These are phyloP conservation scores for Sebastes kiyomatsui DNA, from an alignment of 2,797 vertebrate genomes.

Conservation along the genomic window DNA sequence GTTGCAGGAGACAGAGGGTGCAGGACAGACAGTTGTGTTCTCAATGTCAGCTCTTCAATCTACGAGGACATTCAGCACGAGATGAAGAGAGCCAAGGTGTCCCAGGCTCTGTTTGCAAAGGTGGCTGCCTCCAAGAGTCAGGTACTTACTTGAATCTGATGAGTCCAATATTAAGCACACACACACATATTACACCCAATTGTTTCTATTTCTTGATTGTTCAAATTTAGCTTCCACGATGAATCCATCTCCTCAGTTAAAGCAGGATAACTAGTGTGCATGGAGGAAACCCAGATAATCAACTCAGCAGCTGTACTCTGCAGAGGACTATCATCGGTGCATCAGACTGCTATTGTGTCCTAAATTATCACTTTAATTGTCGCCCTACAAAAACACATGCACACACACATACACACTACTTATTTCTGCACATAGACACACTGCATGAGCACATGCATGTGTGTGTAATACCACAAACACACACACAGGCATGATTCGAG, in stretches of 20 bases:
- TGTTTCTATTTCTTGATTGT: conserved; percentile 23
- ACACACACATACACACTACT: conserved; percentile 31
- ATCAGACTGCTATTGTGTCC: conserved; percentile 76
- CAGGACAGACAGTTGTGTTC: conserved; percentile 89
- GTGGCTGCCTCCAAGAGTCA: conserved; percentile 96
- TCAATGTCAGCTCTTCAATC: conserved; percentile 92
- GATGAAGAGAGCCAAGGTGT: conserved; percentile 97
- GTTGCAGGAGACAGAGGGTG: conserved; percentile 87
- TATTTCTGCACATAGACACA: conserved; percentile 40
- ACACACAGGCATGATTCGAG: conserved; percentile 64
- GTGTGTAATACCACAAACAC: conserved; percentile 7
- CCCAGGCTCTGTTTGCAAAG: conserved; percentile 95
- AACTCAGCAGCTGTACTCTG: conserved; percentile 76
- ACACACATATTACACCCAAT: conserved; percentile 18
- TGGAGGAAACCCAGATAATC: conserved; percentile 73
- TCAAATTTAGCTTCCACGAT: conserved; percentile 45
- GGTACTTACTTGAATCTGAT: conserved; percentile 75
- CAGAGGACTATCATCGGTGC: conserved; percentile 75
- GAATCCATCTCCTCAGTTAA: conserved; percentile 45
- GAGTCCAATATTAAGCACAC: conserved; percentile 3
- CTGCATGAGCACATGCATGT: conserved; percentile 16
- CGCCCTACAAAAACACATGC: conserved; percentile 45
- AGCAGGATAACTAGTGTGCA: conserved; percentile 38
- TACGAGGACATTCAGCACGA: conserved; percentile 97
- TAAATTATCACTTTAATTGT: conserved; percentile 78